A percentile compares a stretch with the other conserved stretches of the same genome.
Conservation (phyloP, 2,113 vertebrate species). For the Colossoma macropomum region DNA sequence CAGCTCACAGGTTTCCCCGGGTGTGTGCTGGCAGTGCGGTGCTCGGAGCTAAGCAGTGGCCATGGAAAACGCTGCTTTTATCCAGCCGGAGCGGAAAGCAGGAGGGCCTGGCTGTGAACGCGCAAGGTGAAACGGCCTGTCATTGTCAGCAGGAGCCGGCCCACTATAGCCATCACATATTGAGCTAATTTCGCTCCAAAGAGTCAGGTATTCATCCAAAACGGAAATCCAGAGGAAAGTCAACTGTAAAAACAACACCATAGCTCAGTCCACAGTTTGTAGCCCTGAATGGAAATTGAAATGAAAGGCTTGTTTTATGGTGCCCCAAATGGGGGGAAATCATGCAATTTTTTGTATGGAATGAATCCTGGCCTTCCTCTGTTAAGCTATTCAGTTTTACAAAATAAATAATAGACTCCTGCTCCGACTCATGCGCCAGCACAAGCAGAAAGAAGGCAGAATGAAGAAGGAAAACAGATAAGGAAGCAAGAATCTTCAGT, state of each 20-base stretch:
- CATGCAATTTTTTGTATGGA: conserved; percentile 59
- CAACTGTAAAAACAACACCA: conserved; percentile 51
- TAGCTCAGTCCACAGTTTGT: conserved; percentile 38
- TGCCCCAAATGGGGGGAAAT: conserved; percentile 53
- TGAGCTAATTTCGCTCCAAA: conserved; percentile 53
- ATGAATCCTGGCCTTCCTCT: conserved; percentile 61
- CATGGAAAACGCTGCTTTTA: conserved; percentile 39
- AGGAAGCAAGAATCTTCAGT: conserved; percentile 10
- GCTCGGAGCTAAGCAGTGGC: conserved; percentile 9
- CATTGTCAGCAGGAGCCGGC: conserved; percentile 37
- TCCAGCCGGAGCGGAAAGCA: conserved; percentile 15
- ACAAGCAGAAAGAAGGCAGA: conserved; percentile 32
- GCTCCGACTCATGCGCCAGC: conserved; percentile 56
- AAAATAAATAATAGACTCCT: conserved; percentile 63
- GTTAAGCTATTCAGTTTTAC: conserved; percentile 67
- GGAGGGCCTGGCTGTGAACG: neutral
- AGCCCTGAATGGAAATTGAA: conserved; percentile 49
- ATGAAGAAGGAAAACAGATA: conserved; percentile 11
- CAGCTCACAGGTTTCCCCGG: conserved; percentile 30
- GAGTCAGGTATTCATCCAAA: conserved; percentile 52
- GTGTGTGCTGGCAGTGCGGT: neutral
- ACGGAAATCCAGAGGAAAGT: conserved; percentile 55
- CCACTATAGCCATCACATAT: conserved; percentile 33
- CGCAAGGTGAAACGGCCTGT: conserved; percentile 34
- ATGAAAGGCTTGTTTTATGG: conserved; percentile 45